Evolutionary conservation across 2,113 vertebrate species (phyloP), one percentile per base, ranked within the genome.

Genomic region (Forbesichthys papilliferus): DNA sequence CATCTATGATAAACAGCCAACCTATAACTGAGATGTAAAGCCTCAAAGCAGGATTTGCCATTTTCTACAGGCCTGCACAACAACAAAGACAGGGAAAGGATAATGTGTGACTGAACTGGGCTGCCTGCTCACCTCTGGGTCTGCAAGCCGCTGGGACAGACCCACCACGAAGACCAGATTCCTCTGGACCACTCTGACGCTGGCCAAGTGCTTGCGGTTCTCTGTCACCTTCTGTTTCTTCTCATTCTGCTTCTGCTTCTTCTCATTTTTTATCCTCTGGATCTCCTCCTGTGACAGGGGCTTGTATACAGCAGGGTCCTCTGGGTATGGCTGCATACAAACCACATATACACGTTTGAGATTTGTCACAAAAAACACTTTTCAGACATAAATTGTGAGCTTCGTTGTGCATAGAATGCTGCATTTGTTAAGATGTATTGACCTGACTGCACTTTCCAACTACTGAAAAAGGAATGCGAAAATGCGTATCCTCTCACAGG

Each of bases 191-290:
- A 99, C 98, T 66, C 98, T 92, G 78, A 99, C 98, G 47, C 98
- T 99, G 85, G 96, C 98, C 94, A 99, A 92, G 73, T 99, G 98
- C 87, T 99, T 99, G 78, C 97, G 95, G 84, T 98, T 99, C 93
- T 99, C 98, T 87, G 98, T 98, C 92, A 98, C 97, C 92, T 99
- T 99, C 90, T 99, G 98, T 93, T 99, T 99, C 84, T 98, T 96
- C 81, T 99, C 98, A 11, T 98, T 99, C 90, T 98, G 98, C 93
- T 99, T 99, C 86, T 98, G 97, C 90, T 99, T 99, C 91, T 99
- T 99, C 91, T 99, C 98, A 61, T 97, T 99, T 91, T 99, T 99
- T 98, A 99, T 99, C 93, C 97, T 98, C 86, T 98, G 97, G 85
- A 99, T 94, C 87, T 99, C 98, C 90, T 99, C 97, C 89, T 98